A percentile compares a stretch with the other conserved stretches of the same genome.
Conservation (phyloP, 2,888 invertebrate genomes). For the Oscheius sp. region DNA sequence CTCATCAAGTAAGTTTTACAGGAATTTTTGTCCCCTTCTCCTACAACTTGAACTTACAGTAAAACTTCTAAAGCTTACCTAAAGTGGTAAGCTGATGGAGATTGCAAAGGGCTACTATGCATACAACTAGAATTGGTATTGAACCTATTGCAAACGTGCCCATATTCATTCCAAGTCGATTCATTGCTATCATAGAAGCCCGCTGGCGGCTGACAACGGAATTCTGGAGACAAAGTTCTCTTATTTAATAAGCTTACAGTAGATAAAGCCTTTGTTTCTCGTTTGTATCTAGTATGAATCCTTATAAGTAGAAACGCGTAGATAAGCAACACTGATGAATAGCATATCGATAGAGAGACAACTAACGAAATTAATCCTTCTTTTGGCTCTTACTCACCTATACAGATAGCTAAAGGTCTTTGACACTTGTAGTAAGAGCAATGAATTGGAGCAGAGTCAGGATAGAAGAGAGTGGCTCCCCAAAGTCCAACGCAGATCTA, state of each 20-base stretch:
- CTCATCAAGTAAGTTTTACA: slow-evolving; percentile 62
- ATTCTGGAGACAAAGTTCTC: neutral
- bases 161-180: slow-evolving; percentile 61
- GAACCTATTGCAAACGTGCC: slow-evolving; percentile 55
- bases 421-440: slow-evolving; percentile 59
- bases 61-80: slow-evolving; percentile 27
- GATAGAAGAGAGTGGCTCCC: slow-evolving; percentile 64
- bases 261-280: neutral
- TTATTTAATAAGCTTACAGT: neutral
- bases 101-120: slow-evolving; percentile 58
- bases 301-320: slow-evolving; percentile 55
- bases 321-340: slow-evolving; percentile 53
- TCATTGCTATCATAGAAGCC: slow-evolving; percentile 44
- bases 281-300: slow-evolving; percentile 28
- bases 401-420: slow-evolving; percentile 55
- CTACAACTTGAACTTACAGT: slow-evolving; percentile 1
- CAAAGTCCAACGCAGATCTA: slow-evolving; percentile 61
- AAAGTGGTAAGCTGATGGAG: slow-evolving; percentile 45
- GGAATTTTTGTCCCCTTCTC: slow-evolving; percentile 46
- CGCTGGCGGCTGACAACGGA: slow-evolving; percentile 17
- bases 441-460: slow-evolving; percentile 60
- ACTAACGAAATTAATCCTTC: slow-evolving; percentile 26
- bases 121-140: slow-evolving; percentile 58
- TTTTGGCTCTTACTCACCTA: slow-evolving; percentile 35
- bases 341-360: slow-evolving; percentile 53